Base-by-base conservation (phyloP, 2,113 vertebrate genomes). In the Carettochelys insculpta region DNA sequence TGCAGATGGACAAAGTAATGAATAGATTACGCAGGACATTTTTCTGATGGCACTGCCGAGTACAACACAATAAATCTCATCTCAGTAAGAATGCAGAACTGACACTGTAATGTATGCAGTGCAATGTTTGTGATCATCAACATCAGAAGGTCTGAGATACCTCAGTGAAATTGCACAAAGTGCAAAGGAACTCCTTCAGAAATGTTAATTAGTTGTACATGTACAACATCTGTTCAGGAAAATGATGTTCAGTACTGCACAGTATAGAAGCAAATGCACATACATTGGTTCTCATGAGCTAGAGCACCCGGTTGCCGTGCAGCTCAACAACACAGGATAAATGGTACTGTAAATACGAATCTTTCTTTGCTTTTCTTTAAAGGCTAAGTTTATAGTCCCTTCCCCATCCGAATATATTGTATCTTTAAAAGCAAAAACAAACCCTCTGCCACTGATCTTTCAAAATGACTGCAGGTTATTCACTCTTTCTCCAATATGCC, bases 11-110 rank as follows among this genome's bases (percentile, higher is more conserved):
- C 1, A 87, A 78, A 77, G 71, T 80, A 83, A 0, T 53, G 85
- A 87, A 84, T 1, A 88, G 85, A 86, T 82, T 27, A 25, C 65
- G 82, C 47, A 29, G 11, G 80, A 45, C 27, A 78, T 48, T 51
- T 71, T 91, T 90, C 61, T 85, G 90, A 86, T 1, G 12, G 54
- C 79, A 45, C 22, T 85, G 80, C 77, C 92, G 51, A 84, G 82
- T 80, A 77, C 88, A 90, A 76, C 77, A 75, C 85, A 92, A 86
- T 54, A 95, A 93, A 96, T 81, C 78, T 84, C 54, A 95, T 94
- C 88, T 96, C 41, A 2, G 85, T 86, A 92, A 93, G 78, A 80
- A 79, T 87, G 77, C 90, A 88, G 65, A 96, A 88, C 89, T 77
- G 92, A 93, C 20, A 80, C 80, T 68, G 20, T 78, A 90, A 52